Evolutionary conservation across 1,140 invertebrate genomes (phyloP).

Genomic region (Drosophila setifemur): DNA sequence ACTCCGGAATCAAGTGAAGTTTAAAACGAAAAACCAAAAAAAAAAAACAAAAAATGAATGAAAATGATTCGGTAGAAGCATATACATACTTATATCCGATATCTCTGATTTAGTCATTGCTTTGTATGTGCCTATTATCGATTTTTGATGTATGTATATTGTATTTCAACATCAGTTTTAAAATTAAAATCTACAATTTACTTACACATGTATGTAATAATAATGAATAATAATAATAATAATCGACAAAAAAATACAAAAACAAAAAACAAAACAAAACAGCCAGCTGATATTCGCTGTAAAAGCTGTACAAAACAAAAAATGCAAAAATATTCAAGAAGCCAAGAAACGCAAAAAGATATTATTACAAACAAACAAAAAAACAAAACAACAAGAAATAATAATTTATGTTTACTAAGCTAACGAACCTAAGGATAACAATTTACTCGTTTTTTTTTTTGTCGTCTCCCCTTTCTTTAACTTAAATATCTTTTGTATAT

Average conservation of each 20-base stretch:
- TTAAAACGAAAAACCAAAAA: too few species aligned
- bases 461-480: conserved; percentile 8
- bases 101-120: conserved; percentile 74
- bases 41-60: too few species aligned
- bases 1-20: too few species aligned
- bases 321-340: too few species aligned
- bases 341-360: conserved; percentile 11
- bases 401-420: conserved; percentile 42
- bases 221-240: conserved; percentile 29
- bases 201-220: conserved; percentile 56
- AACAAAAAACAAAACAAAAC: too few species aligned
- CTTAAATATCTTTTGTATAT: conserved; percentile 41
- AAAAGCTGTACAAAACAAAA: too few species aligned
- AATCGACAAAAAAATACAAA: background rate
- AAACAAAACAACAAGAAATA: too few species aligned
- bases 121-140: conserved; percentile 75
- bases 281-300: too few species aligned
- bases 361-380: conserved; percentile 43
- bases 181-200: conserved; percentile 49
- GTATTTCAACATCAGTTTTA: conserved; percentile 63
- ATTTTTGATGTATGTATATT: conserved; percentile 69
- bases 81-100: conserved; percentile 44
- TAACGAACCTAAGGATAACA: conserved; percentile 55
- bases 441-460: conserved; percentile 21
- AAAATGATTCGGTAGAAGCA: conserved; percentile 8